Base-by-base conservation (phyloP, 2,888 invertebrate species). In the Volucella inanis region DNA sequence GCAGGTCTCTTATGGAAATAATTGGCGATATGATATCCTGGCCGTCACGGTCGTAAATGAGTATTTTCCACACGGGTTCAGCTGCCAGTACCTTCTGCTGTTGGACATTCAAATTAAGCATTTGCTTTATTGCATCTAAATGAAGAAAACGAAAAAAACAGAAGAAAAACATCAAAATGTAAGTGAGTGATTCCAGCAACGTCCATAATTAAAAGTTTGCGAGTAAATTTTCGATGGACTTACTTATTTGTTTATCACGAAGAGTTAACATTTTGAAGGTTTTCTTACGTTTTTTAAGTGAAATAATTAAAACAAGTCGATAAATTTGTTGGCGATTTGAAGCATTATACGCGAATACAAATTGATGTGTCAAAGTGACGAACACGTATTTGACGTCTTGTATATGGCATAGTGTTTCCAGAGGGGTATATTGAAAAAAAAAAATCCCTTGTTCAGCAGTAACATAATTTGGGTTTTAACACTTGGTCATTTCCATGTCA, bases 11-110 rank as follows among this genome's bases (percentile, higher is more conserved):
- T 15, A 99, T 96, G 18, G 98, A 97, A 90, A 99, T 94, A 68
- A 99, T 93, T 0, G 99, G 99, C 12, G 99, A 98, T 89, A 99
- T 98, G 64, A 99, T 98, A 91, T 99, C 99, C 93, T 99, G 99
- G 3, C 99, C 99, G 88, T 96, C 95, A 89, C 97, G 94, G 92
- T 99, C 99, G 90, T 99, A 99, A 85, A 99, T 95, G 83, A 99
- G 93, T 77, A 99, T 95, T 93, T 99, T 99, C 98, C 98, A 99
- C 12, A 96, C 96, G 31, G 98, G 98, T 92, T 99, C 97, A 47
- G 95, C 94, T 10, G 96, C 94, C 59, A 95, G 93, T 79, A 94
- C 93, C 91, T 96, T 97, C 2, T 95, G 95, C 85, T 95, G 93
- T 45, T 96, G 94, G 89, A 96, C 95, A 92, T 98, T 98, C 77